Base-by-base conservation (phyloP, 2,797 vertebrate genomes). In the Sorex maritimensis region DNA sequence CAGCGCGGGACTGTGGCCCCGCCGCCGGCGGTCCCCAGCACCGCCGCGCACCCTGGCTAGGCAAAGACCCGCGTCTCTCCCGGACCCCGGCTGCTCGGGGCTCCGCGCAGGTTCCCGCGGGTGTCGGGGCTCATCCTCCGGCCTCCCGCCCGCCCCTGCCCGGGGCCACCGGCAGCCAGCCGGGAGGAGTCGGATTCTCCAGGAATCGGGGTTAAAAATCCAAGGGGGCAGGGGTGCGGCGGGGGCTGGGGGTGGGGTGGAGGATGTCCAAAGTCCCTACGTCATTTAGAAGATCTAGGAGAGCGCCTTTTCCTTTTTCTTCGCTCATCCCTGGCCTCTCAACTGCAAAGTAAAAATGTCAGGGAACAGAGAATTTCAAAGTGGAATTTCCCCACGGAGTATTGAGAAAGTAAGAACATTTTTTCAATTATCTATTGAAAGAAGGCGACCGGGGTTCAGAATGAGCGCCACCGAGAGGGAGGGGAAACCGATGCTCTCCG, bases 351-450 rank as follows among this genome's bases (percentile, higher is more conserved):
- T 83, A 68, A 80, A 90, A 91, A 95, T 85, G 82, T 93, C 89
- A 74, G 46, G 81, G 71, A 61, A 88, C 77, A 83, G 71, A 91
- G 58, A 78, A 94, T 95, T 85, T 88, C 92, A 81, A 61, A 88
- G 73, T 94, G 96, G 93, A 94, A 95, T 95, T 96, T 96, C 93
- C 95, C 94, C 85, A 21, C 7, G 23, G 89, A 95, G 75, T 69
- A 38, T 4, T 44, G 88, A 86, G 41, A 95, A 94, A 92, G 90
- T 95, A 83, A 80, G 49, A 86, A 94, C 49, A 28, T 28, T 67
- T 94, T 93, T 94, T 93, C 73, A 81, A 90, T 94, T 71, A 90
- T 58, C 74, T 93, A 46, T 68, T 88, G 68, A 80, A 75, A 26
- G 41, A 12, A 23, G 58, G 19, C 65, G 86, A 75, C 78, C 67